phyloP scores from a whole-genome alignment of 1,140 invertebrate species.

The Cecropterus lyciades region DNA sequence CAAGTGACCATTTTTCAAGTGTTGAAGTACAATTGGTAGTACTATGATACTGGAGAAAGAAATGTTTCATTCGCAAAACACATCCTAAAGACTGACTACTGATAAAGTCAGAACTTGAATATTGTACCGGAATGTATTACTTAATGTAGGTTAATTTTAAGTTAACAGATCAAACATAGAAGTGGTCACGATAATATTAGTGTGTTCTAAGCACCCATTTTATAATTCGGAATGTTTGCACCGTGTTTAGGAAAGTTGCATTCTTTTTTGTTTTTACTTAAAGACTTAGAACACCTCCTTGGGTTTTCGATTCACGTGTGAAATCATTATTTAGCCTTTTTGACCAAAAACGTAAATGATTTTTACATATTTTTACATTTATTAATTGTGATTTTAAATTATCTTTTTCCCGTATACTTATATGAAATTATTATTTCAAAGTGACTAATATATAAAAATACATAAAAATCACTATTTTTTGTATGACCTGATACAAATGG shows the following conservation, averaged over 20 bases:
- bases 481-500: conserved; percentile 34
- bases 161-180: background rate
- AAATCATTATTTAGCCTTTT: conserved; percentile 26
- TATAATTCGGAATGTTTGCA: conserved; percentile 14
- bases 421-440: conserved; percentile 29
- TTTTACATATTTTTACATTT: conserved; percentile 30
- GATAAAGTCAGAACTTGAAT: too few species aligned
- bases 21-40: too few species aligned
- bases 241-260: background rate
- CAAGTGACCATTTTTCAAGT: too few species aligned
- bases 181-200: background rate
- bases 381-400: conserved; percentile 29
- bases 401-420: conserved; percentile 18
- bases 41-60: too few species aligned
- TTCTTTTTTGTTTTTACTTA: background rate
- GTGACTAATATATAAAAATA: conserved; percentile 25
- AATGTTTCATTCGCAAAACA: too few species aligned
- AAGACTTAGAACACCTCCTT: conserved; percentile 3
- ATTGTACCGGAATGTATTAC: background rate
- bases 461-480: conserved; percentile 37
- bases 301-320: background rate
- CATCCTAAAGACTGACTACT: background rate
- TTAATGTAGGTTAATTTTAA: background rate
- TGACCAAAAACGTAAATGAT: conserved; percentile 17
- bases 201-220: conserved; percentile 13